phyloP scores from a whole-genome alignment of 2,113 vertebrate species.

The Dasypus novemcinctus region DNA sequence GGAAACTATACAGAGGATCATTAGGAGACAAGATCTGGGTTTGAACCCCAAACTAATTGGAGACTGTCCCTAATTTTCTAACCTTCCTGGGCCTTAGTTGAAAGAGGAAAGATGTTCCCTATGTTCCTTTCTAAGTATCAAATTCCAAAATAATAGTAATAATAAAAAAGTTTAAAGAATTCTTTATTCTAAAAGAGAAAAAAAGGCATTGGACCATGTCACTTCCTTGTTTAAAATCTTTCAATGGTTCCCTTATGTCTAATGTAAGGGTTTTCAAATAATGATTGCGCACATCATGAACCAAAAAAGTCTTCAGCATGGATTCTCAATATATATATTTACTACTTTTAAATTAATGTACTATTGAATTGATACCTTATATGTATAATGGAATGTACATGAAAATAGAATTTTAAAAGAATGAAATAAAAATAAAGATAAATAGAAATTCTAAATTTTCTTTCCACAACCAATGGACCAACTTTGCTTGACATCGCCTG shows the following conservation, averaged over 20 bases:
- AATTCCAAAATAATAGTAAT: no score
- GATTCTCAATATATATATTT: not conserved
- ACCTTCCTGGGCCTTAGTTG: not conserved
- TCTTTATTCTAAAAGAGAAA: slow-evolving; percentile 6
- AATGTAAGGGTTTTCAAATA: not conserved
- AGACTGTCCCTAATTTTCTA: not conserved
- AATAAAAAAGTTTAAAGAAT: not conserved
- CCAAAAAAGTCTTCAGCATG: slow-evolving; percentile 1
- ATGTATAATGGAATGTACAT: not conserved
- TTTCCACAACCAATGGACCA: not conserved
- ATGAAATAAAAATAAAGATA: slow-evolving; percentile 30
- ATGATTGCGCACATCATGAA: not conserved
- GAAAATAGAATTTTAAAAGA: slow-evolving; percentile 1
- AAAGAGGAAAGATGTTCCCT: not conserved
- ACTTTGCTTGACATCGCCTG: not conserved
- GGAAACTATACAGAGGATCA: not conserved
- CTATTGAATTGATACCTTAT: not conserved
- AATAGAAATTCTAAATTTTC: slow-evolving; percentile 2
- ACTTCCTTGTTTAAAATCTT: slow-evolving; percentile 25
- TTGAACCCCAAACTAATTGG: not conserved
- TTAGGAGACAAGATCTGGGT: not conserved
- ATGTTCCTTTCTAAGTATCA: not conserved
- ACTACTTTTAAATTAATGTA: not conserved
- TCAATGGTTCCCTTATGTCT: not conserved
- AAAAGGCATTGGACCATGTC: not conserved